These are phyloP conservation scores for Hedychridium roseum DNA, from an alignment of 2,888 invertebrate species.

Conservation along the genomic window DNA sequence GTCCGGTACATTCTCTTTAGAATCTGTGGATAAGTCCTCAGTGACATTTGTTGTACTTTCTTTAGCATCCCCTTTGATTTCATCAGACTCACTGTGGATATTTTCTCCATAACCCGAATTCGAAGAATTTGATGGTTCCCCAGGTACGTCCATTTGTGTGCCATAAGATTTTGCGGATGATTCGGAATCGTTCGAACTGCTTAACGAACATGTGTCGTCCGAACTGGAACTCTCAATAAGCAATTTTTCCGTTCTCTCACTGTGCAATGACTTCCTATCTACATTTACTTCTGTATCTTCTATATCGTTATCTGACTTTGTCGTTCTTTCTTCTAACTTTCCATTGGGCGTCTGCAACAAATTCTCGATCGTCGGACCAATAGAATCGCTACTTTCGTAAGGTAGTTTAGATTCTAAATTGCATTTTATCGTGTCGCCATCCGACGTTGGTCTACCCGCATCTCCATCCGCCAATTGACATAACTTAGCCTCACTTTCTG, in stretches of 20 bases:
- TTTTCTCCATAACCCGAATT: conserved; percentile 6
- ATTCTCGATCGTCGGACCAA: conserved; percentile 22
- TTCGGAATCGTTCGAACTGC: conserved; percentile 4
- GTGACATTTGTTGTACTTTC: conserved; percentile 2
- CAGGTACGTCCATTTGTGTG: conserved; percentile 2
- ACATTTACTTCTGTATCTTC: conserved; percentile 6
- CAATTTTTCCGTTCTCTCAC: conserved; percentile 7
- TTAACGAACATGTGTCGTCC: conserved; percentile 6
- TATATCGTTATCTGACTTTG: conserved; percentile 5
- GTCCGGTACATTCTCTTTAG: conserved; percentile 3
- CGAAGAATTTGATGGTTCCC: conserved; percentile 8
- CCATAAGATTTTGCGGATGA: conserved; percentile 1
- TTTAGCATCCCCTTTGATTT: conserved; percentile 3
- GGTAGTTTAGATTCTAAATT: conserved; percentile 15
- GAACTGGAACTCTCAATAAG: conserved; percentile 6
- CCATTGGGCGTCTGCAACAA: conserved; percentile 15
- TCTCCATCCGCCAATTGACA: conserved; percentile 22
- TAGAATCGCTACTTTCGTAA: conserved; percentile 18
- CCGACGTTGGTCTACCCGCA: conserved; percentile 6
- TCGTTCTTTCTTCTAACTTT: conserved; percentile 15
- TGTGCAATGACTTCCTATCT: conserved; percentile 4
- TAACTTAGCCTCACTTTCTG: conserved; percentile 19
- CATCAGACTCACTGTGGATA: conserved; percentile 8
- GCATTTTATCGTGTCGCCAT: conserved; percentile 2
- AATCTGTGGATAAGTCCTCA: not conserved